A percentile compares a stretch with the other conserved stretches of the same genome.
Conservation (phyloP, 2,113 vertebrate genomes). For the Gnathonemus longibarbis region DNA sequence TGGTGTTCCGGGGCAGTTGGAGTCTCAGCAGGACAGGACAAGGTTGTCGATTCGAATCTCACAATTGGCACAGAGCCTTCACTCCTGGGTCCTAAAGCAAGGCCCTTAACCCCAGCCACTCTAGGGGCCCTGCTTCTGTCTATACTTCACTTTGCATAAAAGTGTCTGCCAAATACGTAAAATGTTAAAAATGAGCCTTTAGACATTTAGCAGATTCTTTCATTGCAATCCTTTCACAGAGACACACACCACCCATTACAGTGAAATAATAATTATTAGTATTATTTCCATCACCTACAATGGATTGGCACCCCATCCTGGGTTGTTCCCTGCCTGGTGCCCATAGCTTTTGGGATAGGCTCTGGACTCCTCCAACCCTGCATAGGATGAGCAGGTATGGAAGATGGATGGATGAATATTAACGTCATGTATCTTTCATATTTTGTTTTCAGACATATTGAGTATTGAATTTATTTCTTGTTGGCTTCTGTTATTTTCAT, state of each 20-base stretch:
- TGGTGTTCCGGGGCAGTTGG: neutral
- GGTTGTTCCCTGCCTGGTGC: neutral
- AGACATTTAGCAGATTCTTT: no score
- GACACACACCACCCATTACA: no score
- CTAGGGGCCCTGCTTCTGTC: no score
- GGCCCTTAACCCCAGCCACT: no score
- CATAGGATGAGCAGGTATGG: neutral
- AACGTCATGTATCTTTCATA: neutral
- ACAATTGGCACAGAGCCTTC: neutral
- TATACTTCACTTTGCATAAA: no score
- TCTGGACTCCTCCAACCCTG: neutral
- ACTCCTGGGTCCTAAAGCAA: neutral
- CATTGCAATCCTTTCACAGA: no score
- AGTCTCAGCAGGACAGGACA: neutral
- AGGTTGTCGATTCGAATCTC: neutral
- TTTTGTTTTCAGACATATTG: neutral
- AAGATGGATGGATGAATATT: neutral
- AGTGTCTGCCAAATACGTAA: no score
- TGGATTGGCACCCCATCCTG: neutral
- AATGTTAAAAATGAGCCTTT: no score
- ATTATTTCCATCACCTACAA: neutral
- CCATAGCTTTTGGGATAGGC: neutral
- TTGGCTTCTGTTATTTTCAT: neutral
- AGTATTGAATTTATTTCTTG: neutral
- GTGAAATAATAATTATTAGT: neutral